phyloP scores from a whole-genome alignment of 2,113 vertebrate species.

The Hemibagrus wyckioides region DNA sequence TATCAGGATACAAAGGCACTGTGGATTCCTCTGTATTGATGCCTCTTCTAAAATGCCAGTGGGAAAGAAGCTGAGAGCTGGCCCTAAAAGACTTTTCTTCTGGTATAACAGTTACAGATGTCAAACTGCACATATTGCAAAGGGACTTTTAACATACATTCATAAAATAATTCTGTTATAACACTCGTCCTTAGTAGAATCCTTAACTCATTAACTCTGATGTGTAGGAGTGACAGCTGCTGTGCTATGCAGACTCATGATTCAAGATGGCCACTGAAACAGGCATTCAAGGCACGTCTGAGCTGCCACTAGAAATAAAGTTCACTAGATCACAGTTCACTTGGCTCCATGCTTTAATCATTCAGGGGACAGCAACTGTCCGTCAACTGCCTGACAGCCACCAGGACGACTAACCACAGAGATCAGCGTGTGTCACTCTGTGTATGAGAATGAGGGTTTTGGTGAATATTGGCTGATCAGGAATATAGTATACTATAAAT shows the following conservation, averaged over 20 bases:
- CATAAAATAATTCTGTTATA: neutral
- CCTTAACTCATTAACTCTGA: constrained; percentile 4
- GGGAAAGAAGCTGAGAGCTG: constrained; percentile 12
- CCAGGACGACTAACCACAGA: constrained; percentile 30
- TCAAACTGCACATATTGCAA: neutral
- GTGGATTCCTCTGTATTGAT: constrained; percentile 15
- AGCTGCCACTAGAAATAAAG: constrained; percentile 75
- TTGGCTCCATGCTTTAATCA: constrained; percentile 71
- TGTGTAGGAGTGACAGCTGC: neutral
- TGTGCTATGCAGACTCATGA: constrained; percentile 9
- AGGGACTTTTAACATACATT: constrained; percentile 15
- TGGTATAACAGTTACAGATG: neutral
- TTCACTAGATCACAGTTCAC: constrained; percentile 76
- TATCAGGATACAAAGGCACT: constrained; percentile 52
- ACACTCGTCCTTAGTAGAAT: neutral
- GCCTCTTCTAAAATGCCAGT: constrained; percentile 16
- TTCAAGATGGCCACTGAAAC: constrained; percentile 50
- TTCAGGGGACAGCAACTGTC: constrained; percentile 64
- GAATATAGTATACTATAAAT: neutral
- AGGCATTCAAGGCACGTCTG: constrained; percentile 68
- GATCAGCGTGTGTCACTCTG: constrained; percentile 53
- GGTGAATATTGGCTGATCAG: constrained; percentile 55
- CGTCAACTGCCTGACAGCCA: constrained; percentile 38
- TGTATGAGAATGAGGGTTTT: constrained; percentile 19
- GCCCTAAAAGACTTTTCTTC: neutral